Evolutionary conservation across 2,888 invertebrate species (phyloP).

Genomic region (Tricholauxania praeusta): DNA sequence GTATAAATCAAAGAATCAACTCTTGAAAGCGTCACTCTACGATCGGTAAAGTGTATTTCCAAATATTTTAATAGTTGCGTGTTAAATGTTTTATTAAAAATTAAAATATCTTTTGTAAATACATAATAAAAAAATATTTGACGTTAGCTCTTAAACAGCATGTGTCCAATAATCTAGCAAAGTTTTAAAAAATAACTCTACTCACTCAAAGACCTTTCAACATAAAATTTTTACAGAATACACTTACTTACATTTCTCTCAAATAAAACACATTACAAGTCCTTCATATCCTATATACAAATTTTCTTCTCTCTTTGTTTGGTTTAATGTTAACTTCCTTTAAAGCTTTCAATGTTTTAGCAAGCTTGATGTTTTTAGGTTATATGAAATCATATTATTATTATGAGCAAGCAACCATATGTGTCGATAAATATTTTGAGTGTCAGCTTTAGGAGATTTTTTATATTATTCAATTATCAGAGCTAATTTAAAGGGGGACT

Average conservation of each 20-base stretch:
- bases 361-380: slow-evolving; percentile 36
- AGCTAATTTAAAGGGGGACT: too few relatives aligned
- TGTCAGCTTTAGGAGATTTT: too few relatives aligned
- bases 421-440: too few relatives aligned
- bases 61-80: slow-evolving; percentile 6
- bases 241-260: background rate
- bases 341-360: slow-evolving; percentile 24
- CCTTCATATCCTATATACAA: slow-evolving; percentile 2
- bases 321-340: slow-evolving; percentile 30
- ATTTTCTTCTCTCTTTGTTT: slow-evolving; percentile 31
- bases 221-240: background rate
- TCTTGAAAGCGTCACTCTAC: background rate
- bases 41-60: slow-evolving; percentile 7
- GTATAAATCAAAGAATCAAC: too few relatives aligned
- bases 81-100: slow-evolving; percentile 2
- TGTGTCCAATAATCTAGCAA: too few relatives aligned
- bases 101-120: slow-evolving; percentile 9
- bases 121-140: background rate
- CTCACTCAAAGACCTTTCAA: background rate
- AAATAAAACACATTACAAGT: background rate
- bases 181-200: too few relatives aligned
- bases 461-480: too few relatives aligned
- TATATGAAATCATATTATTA: background rate
- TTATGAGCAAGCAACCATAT: too few relatives aligned
- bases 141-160: too few relatives aligned